phyloP scores from a whole-genome alignment of 2,113 vertebrate species.

The Aphelocoma coerulescens region DNA sequence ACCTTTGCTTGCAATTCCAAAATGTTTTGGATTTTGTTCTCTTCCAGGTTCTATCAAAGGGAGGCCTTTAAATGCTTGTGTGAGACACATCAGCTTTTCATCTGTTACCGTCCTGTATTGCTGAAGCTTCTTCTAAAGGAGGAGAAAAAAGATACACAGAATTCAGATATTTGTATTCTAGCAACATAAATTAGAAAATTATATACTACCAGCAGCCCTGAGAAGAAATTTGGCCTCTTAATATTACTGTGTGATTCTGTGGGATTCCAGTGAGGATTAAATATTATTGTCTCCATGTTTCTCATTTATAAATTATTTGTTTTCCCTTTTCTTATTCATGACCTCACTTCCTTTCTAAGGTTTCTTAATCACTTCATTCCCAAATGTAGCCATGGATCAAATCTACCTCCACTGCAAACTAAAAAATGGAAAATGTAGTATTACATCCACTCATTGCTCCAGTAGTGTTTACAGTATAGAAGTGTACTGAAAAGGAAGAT shows the following conservation, averaged over 20 bases:
- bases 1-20: neutral
- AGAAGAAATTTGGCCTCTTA: neutral
- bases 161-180: neutral
- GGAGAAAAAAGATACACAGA: neutral
- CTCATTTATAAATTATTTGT: neutral
- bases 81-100: slow-evolving; percentile 65
- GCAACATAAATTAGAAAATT: neutral
- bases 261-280: neutral
- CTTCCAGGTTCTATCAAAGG: slow-evolving; percentile 46
- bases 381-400: neutral
- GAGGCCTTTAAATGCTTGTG: slow-evolving; percentile 57
- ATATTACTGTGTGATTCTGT: neutral
- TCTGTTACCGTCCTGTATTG: slow-evolving; percentile 68
- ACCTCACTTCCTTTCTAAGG: neutral
- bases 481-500: neutral
- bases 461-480: neutral
- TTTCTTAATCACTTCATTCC: neutral
- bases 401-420: neutral
- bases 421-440: neutral
- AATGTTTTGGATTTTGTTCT: slow-evolving; percentile 24
- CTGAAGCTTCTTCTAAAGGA: slow-evolving; percentile 67
- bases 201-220: neutral
- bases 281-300: neutral
- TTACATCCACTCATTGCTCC: neutral
- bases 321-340: neutral